phyloP scores from a whole-genome alignment of 1,140 invertebrate species.

The Arion vulgaris region DNA sequence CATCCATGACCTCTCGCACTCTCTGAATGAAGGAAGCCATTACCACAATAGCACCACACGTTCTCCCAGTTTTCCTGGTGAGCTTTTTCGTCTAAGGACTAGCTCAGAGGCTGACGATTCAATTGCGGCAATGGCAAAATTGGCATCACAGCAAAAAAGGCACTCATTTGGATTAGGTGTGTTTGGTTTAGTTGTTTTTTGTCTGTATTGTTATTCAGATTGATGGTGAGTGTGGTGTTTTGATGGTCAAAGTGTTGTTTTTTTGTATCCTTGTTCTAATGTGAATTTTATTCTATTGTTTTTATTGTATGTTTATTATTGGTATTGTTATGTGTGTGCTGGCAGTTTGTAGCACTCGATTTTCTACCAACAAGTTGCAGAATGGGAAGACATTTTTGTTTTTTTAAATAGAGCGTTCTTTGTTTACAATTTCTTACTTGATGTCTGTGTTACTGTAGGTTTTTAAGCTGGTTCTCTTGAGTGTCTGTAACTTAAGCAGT shows the following conservation, averaged over 20 bases:
- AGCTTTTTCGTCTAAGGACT: conserved; percentile 51
- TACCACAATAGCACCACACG: conserved; percentile 40
- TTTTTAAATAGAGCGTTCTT: too few species aligned
- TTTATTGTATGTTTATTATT: neutral
- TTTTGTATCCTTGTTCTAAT: neutral
- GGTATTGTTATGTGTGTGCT: neutral
- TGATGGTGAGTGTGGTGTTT: neutral
- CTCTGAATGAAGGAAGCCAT: conserved; percentile 31
- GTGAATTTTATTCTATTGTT: neutral
- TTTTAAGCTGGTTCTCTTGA: too few species aligned
- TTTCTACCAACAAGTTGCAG: too few species aligned
- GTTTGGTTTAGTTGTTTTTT: conserved; percentile 36
- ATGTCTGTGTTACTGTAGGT: too few species aligned
- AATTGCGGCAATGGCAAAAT: conserved; percentile 50
- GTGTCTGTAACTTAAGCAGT: too few species aligned
- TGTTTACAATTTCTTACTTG: too few species aligned
- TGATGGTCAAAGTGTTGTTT: neutral
- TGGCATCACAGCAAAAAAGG: conserved; percentile 44
- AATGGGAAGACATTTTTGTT: too few species aligned
- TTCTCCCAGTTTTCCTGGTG: conserved; percentile 55
- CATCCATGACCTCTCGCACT: conserved; percentile 61
- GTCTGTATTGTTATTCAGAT: neutral
- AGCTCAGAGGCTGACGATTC: conserved; percentile 45
- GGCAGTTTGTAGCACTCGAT: too few species aligned
- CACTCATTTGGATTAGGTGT: conserved; percentile 52